These are phyloP conservation scores for Cremastinae sp. DNA, from an alignment of 2,888 invertebrate species.

Conservation along the genomic window DNA sequence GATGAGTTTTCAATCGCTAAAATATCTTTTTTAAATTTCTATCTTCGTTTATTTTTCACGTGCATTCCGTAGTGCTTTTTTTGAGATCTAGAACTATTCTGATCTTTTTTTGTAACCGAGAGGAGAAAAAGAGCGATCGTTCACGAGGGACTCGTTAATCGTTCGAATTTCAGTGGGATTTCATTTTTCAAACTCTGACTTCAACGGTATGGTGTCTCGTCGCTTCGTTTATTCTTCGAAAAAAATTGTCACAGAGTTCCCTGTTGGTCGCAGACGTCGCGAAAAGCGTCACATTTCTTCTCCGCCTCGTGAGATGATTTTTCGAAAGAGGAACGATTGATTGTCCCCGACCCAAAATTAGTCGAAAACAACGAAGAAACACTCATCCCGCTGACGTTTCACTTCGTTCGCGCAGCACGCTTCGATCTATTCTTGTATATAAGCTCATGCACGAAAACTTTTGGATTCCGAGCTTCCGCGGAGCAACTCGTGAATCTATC, in stretches of 20 bases:
- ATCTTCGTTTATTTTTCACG: no score
- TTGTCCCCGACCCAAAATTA: slow-evolving; percentile 52
- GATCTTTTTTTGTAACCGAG: background rate
- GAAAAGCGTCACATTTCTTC: slow-evolving; percentile 33
- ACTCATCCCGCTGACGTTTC: background rate
- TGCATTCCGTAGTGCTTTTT: no score
- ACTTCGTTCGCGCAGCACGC: slow-evolving; percentile 19
- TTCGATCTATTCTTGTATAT: slow-evolving; percentile 41
- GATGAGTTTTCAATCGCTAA: no score
- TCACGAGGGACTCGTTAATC: slow-evolving; percentile 21
- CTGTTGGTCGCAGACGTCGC: slow-evolving; percentile 1
- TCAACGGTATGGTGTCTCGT: slow-evolving; percentile 1
- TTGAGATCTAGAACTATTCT: background rate
- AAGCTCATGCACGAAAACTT: slow-evolving; percentile 6
- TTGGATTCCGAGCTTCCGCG: background rate
- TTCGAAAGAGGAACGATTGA: slow-evolving; percentile 39
- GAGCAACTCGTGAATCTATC: slow-evolving; percentile 48
- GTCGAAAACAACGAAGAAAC: slow-evolving; percentile 40
- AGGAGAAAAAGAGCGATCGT: background rate
- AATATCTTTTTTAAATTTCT: no score
- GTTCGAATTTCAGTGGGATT: slow-evolving; percentile 9
- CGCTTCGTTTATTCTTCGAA: slow-evolving; percentile 9
- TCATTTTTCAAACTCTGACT: background rate
- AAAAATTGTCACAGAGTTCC: slow-evolving; percentile 6
- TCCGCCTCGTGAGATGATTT: background rate